Percentiles rank a stretch among this genome's conserved stretches.
These are phyloP conservation scores for Smittia sp. DNA, from an alignment of 2,888 invertebrate genomes.

Conservation along the genomic window DNA sequence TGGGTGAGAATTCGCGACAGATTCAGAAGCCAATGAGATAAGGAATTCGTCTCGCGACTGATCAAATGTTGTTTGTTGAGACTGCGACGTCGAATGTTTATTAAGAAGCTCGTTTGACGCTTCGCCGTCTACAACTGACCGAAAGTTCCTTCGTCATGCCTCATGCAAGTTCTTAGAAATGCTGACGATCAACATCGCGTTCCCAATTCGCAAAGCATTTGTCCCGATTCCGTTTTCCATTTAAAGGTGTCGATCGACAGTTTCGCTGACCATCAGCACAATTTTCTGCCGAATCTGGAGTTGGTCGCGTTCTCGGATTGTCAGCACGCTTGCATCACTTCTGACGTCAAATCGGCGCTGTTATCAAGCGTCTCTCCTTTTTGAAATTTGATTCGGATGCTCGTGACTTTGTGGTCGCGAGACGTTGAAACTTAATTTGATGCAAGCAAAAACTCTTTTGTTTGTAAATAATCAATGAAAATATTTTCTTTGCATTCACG, in stretches of 20 bases:
- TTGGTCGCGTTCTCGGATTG: neutral
- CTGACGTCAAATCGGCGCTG: neutral
- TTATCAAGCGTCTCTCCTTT: neutral
- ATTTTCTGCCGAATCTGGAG: neutral
- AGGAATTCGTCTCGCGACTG: neutral
- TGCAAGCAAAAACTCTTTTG: neutral
- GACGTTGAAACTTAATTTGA: neutral
- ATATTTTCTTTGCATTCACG: neutral
- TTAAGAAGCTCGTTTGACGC: neutral
- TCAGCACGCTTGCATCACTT: neutral
- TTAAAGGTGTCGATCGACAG: neutral
- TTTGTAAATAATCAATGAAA: slow-evolving; percentile 18
- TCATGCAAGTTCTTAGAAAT: neutral
- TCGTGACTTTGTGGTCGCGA: slow-evolving; percentile 6
- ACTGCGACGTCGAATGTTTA: neutral
- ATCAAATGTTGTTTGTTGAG: neutral
- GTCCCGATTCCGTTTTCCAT: neutral
- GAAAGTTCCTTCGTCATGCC: neutral
- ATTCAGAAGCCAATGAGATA: slow-evolving; percentile 1
- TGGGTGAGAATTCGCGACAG: neutral
- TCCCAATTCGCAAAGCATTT: slow-evolving; percentile 10
- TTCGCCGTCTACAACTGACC: neutral
- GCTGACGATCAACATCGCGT: slow-evolving; percentile 12
- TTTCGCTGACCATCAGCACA: neutral
- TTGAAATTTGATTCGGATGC: neutral